phyloP scores from a whole-genome alignment of 2,113 vertebrate species.

The Semicossyphus pulcher region DNA sequence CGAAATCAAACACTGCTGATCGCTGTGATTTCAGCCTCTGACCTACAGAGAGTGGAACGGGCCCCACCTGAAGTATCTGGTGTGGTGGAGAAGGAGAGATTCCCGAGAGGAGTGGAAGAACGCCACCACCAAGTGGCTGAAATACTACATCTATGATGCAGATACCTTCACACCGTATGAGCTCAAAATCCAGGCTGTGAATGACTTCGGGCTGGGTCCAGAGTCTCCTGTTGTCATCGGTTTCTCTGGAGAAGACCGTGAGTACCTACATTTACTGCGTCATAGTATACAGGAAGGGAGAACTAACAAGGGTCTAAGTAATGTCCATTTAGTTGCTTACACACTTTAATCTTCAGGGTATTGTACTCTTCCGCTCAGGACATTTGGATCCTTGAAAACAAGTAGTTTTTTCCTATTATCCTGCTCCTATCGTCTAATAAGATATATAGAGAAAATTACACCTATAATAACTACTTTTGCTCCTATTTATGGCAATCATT shows the following conservation, averaged over 20 bases:
- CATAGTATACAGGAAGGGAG: neutral
- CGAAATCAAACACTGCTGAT: neutral
- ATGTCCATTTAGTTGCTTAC: too few species aligned
- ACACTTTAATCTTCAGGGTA: too few species aligned
- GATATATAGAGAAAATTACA: too few species aligned
- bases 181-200: slow-evolving; percentile 94
- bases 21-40: slow-evolving; percentile 55
- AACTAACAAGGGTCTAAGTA: too few species aligned
- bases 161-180: slow-evolving; percentile 96
- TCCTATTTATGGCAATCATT: too few species aligned
- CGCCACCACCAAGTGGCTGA: slow-evolving; percentile 87
- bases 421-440: too few species aligned
- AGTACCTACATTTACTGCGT: slow-evolving; percentile 75
- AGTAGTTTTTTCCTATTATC: too few species aligned
- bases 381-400: too few species aligned
- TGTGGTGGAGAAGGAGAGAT: slow-evolving; percentile 91
- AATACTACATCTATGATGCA: slow-evolving; percentile 91
- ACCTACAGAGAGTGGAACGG: slow-evolving; percentile 92
- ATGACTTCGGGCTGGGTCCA: slow-evolving; percentile 92
- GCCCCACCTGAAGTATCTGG: slow-evolving; percentile 93
- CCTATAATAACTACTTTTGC: too few species aligned
- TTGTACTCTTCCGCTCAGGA: too few species aligned
- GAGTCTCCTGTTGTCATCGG: slow-evolving; percentile 91
- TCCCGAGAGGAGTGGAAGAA: slow-evolving; percentile 94
- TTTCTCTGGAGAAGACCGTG: slow-evolving; percentile 97